Evolutionary conservation across 2,797 vertebrate species (phyloP), one percentile per base, ranked within the genome.

Genomic region (Protosalanx chinensis): DNA sequence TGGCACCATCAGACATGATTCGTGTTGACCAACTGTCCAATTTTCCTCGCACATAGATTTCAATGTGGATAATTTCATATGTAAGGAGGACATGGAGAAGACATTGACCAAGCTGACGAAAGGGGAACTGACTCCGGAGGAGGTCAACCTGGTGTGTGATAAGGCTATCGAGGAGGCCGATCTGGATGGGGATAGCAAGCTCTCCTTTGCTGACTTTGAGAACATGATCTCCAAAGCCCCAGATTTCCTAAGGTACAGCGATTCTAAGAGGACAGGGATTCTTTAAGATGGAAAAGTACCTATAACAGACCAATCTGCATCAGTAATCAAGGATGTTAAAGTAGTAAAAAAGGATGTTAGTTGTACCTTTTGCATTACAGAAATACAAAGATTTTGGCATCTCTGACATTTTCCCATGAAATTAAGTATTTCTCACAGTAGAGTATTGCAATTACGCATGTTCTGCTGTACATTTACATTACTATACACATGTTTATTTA

Each of bases 171-270:
- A 98, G 77, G 97, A 98, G 86, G 95, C 96, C 0, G 97, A 98
- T 79, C 92, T 98, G 74, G 97, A 98, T 1, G 96, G 95, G 0
- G 97, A 98, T 10, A 92, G 83, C 76, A 98, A 98, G 80, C 91
- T 98, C 15, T 95, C 95, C 51, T 98, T 94, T 59, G 80, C 95
- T 0, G 97, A 98, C 84, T 98, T 98, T 64, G 96, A 98, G 87
- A 98, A 98, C 88, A 98, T 98, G 97, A 95, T 98, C 69, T 94
- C 96, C 64, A 98, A 97, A 89, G 96, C 97, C 71, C 96, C 97
- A 0, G 97, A 98, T 83, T 98, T 98, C 76, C 92, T 97, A 89
- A 98, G 88, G 88, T 87, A 59, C 13, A 7, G 32, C 30, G 58
- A 59, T 59, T 7, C 20, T 29, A 23, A 23, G n/a, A 59, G 7